phyloP scores from a whole-genome alignment of 2,797 vertebrate species.

The Tragopan temminckii region DNA sequence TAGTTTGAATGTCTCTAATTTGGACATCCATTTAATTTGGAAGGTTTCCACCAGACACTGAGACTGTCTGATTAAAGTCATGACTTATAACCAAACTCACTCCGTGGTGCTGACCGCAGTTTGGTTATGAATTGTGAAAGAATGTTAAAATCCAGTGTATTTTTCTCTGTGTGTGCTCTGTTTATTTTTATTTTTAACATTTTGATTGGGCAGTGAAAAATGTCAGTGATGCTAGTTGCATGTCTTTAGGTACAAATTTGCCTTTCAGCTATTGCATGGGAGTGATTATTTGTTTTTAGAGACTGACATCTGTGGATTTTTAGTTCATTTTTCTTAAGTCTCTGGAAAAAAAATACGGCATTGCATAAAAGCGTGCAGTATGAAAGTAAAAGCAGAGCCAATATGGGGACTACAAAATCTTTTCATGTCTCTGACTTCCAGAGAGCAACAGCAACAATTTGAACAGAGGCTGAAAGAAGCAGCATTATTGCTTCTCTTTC shows the following conservation, averaged over 20 bases:
- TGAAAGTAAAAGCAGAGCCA: not conserved
- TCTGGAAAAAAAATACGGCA: not conserved
- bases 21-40: slow-evolving; percentile 37
- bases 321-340: not conserved
- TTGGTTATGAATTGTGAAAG: slow-evolving; percentile 54
- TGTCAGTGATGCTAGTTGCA: not conserved
- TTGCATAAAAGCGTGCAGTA: not conserved
- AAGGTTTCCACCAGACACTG: not conserved
- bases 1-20: slow-evolving; percentile 35
- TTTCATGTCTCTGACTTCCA: not conserved
- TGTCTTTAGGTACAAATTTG: slow-evolving; percentile 40
- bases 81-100: slow-evolving; percentile 25
- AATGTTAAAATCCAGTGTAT: slow-evolving; percentile 38
- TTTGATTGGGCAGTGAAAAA: slow-evolving; percentile 15
- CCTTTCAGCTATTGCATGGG: not conserved
- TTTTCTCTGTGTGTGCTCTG: slow-evolving; percentile 18
- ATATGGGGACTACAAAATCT: fast-evolving
- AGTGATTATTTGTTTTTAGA: slow-evolving; percentile 37
- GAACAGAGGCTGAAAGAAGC: not conserved
- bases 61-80: slow-evolving; percentile 15
- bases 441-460: not conserved
- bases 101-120: not conserved
- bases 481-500: slow-evolving; percentile 1
- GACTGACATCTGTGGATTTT: not conserved
- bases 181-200: slow-evolving; percentile 43